phyloP scores from a whole-genome alignment of 2,113 vertebrate genomes.

The Carassius gibelio region DNA sequence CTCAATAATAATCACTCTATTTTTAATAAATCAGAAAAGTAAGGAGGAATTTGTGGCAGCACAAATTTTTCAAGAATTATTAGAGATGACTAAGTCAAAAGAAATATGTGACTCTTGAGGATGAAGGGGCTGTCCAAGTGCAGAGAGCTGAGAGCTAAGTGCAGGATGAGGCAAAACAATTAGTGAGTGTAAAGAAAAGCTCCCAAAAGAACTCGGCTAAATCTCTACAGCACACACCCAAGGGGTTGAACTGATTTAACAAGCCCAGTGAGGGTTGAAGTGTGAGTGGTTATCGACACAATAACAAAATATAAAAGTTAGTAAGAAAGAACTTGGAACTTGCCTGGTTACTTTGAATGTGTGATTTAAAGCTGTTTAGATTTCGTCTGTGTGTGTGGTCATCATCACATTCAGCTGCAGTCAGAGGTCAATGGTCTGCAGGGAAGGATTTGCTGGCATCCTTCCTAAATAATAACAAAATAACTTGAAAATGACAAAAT shows the following conservation, averaged over 20 bases:
- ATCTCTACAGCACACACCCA: constrained; percentile 16
- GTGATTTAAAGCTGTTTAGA: not conserved
- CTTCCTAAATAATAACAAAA: not conserved
- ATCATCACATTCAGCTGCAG: constrained; percentile 11
- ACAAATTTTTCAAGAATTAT: not conserved
- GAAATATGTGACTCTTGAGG: not conserved
- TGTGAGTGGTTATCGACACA: not conserved
- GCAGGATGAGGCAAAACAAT: not conserved
- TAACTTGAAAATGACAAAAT: constrained; percentile 3
- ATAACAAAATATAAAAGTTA: not conserved
- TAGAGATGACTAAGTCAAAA: not conserved
- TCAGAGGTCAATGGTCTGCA: constrained; percentile 11
- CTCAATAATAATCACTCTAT: not conserved
- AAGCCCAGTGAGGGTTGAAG: constrained; percentile 4
- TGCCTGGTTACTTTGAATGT: not conserved
- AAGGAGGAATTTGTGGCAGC: not conserved
- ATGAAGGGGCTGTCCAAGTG: not conserved
- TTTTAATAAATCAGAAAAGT: not conserved
- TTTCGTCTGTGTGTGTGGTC: not conserved
- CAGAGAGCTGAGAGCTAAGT: not conserved
- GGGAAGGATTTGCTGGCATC: not conserved
- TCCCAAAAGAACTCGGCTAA: constrained; percentile 30
- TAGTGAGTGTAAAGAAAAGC: constrained; percentile 4
- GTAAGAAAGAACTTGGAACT: not conserved
- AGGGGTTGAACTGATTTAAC: constrained; percentile 41